Percentiles rank a stretch among this genome's conserved stretches.
phyloP scores from a whole-genome alignment of 2,888 invertebrate genomes.

The Aricia artaxerxes region DNA sequence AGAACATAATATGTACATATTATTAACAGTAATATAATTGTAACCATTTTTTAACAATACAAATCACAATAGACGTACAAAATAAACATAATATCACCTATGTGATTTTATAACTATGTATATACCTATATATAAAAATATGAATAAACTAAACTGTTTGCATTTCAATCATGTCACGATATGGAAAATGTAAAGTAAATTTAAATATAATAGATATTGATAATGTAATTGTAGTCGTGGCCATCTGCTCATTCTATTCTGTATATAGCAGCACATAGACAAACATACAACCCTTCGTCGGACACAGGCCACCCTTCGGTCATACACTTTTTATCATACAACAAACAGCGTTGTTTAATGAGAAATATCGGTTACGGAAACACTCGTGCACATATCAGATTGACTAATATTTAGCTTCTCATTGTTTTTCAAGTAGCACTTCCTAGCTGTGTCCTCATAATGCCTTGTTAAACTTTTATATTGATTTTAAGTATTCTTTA shows the following conservation, averaged over 20 bases:
- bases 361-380: constrained; percentile 79
- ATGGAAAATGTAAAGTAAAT: constrained; percentile 43
- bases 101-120: no score
- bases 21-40: no score
- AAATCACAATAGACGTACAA: no score
- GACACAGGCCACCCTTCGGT: constrained; percentile 63
- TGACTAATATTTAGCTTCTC: constrained; percentile 64
- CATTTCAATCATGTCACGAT: constrained; percentile 13
- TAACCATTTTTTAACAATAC: no score
- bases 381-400: constrained; percentile 66
- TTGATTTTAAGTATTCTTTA: background rate
- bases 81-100: no score
- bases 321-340: constrained; percentile 69
- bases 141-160: constrained; percentile 21
- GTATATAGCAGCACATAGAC: constrained; percentile 51
- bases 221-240: constrained; percentile 70
- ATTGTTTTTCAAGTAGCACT: constrained; percentile 41
- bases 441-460: background rate
- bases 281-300: constrained; percentile 52
- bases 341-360: constrained; percentile 69
- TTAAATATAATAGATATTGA: constrained; percentile 74
- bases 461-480: background rate
- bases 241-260: constrained; percentile 75
- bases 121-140: background rate
- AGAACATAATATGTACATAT: no score